Percentiles rank a stretch among this genome's conserved stretches.
phyloP scores from a whole-genome alignment of 37 sponge, comb jelly and placozoan genomes.

The Chondrosia reniformis region DNA sequence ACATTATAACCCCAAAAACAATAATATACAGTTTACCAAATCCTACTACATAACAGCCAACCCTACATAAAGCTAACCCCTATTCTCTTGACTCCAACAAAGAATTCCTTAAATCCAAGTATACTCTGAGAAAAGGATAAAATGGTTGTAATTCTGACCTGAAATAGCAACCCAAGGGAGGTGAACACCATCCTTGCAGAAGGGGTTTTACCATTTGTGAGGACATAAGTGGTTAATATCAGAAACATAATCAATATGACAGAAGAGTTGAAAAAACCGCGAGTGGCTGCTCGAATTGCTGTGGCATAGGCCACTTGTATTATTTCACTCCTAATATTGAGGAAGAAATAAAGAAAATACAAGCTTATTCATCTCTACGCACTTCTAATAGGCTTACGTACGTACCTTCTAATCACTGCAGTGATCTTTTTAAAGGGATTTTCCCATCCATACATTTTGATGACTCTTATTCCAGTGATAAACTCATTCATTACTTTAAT shows the following conservation, averaged over 20 bases:
- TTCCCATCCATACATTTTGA: constrained; percentile 95
- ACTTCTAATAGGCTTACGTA: neutral
- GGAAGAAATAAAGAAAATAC: neutral
- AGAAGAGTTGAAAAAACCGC: constrained; percentile 30
- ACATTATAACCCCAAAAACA: too few relatives aligned
- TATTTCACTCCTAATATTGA: constrained; percentile 46
- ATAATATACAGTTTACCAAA: too few relatives aligned
- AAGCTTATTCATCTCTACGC: neutral
- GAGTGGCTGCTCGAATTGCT: constrained; percentile 34
- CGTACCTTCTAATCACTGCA: constrained; percentile 57
- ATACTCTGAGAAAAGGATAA: constrained; percentile 24
- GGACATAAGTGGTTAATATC: constrained; percentile 37
- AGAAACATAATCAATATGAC: constrained; percentile 36
- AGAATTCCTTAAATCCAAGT: constrained; percentile 41
- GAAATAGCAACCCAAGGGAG: constrained; percentile 32
- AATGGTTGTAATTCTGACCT: constrained; percentile 32
- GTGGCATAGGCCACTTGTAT: constrained; percentile 7
- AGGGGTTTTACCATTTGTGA: constrained; percentile 29
- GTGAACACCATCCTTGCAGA: constrained; percentile 56
- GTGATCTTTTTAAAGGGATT: constrained; percentile 57
- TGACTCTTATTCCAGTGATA: constrained; percentile 80
- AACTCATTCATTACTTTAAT: constrained; percentile 76
- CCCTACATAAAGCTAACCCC: constrained; percentile 25
- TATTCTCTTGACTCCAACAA: constrained; percentile 61
- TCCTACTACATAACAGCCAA: neutral